These are phyloP conservation scores for Fragariocoptes setiger DNA, from an alignment of 1,140 invertebrate genomes.

Conservation along the genomic window DNA sequence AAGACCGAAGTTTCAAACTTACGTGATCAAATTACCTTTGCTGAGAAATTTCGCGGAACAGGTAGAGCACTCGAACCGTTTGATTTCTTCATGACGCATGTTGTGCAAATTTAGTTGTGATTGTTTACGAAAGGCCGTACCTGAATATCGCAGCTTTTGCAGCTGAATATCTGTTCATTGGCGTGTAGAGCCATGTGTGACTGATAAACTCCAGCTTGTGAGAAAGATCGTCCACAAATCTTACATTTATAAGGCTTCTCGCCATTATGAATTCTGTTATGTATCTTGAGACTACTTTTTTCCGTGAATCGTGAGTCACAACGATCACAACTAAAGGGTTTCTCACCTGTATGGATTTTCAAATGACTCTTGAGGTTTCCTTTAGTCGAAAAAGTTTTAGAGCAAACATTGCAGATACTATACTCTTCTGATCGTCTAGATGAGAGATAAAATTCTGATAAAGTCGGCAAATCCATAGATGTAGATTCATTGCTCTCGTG, in stretches of 20 bases:
- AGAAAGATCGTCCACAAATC: slow-evolving; percentile 2
- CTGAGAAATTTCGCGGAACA: slow-evolving; percentile 17
- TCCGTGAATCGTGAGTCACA: slow-evolving; percentile 15
- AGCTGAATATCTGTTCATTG: slow-evolving; percentile 16
- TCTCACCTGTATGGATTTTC: slow-evolving; percentile 14
- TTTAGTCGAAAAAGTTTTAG: slow-evolving; percentile 9
- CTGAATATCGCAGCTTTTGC: slow-evolving; percentile 19
- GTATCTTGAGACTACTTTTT: slow-evolving; percentile 1
- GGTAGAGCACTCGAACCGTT: slow-evolving; percentile 15
- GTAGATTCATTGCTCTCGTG: too few relatives aligned
- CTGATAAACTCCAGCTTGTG: slow-evolving; percentile 13
- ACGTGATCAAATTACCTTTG: too few relatives aligned
- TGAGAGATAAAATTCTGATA: too few relatives aligned
- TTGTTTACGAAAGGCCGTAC: slow-evolving; percentile 19
- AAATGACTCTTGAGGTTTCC: slow-evolving; percentile 4
- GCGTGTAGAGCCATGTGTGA: slow-evolving; percentile 18
- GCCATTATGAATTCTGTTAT: slow-evolving; percentile 15
- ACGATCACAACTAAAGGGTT: slow-evolving; percentile 18
- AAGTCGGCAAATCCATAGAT: too few relatives aligned
- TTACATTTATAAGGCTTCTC: too few relatives aligned
- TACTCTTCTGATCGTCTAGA: too few relatives aligned
- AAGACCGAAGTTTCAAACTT: too few relatives aligned
- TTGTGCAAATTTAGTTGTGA: slow-evolving; percentile 17
- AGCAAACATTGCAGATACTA: slow-evolving; percentile 10
- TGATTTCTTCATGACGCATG: slow-evolving; percentile 16